Evolutionary conservation across 1,140 invertebrate species (phyloP).

Genomic region (Microplitis demolitor): DNA sequence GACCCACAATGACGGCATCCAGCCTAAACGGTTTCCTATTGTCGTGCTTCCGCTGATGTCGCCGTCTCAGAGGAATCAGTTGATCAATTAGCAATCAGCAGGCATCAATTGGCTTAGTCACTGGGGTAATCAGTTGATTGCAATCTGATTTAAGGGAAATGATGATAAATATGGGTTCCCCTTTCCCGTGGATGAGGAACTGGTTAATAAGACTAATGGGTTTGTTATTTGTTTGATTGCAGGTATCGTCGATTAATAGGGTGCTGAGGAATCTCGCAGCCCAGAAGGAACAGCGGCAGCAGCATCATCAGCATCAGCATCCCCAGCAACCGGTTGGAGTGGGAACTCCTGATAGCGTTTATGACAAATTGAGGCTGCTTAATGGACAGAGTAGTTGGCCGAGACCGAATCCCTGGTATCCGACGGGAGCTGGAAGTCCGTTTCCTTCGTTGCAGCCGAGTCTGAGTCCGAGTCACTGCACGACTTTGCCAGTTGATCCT

Average conservation of each 20-base stretch:
- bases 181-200: too few species aligned
- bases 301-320: conserved; percentile 52
- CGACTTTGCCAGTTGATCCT: conserved; percentile 55
- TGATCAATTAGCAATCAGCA: too few species aligned
- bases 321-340: conserved; percentile 56
- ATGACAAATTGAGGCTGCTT: conserved; percentile 83
- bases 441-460: conserved; percentile 60
- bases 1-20: too few species aligned
- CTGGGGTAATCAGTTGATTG: too few species aligned
- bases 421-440: conserved; percentile 59
- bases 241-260: conserved; percentile 98
- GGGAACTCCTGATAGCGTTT: conserved; percentile 68
- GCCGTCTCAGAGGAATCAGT: too few species aligned
- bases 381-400: conserved; percentile 77
- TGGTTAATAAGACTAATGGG: too few species aligned
- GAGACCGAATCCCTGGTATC: conserved; percentile 65
- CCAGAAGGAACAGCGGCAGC: conserved; percentile 79
- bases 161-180: too few species aligned
- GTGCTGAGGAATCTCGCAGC: conserved; percentile 93
- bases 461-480: conserved; percentile 60
- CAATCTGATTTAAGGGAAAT: too few species aligned
- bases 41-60: too few species aligned
- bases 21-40: too few species aligned
- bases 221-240: conserved; percentile 36
- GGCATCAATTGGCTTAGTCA: too few species aligned